Conservation (phyloP, 2,888 invertebrate genomes). For the Platycheirus albimanus region DNA sequence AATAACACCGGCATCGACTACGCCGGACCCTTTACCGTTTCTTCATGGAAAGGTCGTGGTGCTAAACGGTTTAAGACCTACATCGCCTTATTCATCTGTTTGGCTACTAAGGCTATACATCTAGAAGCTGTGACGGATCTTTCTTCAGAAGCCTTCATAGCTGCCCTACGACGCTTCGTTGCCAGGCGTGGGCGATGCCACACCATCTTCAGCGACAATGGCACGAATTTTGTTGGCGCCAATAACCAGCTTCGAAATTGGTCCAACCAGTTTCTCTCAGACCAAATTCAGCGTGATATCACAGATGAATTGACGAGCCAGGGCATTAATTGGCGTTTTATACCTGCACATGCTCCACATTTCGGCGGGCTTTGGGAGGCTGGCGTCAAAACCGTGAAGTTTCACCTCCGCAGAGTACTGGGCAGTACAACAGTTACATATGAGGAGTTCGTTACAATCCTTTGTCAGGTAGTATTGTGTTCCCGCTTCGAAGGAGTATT, state of each 20-base stretch:
- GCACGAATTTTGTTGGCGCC: slow-evolving; percentile 23
- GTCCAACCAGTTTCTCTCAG: not conserved
- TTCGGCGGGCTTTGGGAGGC: slow-evolving; percentile 79
- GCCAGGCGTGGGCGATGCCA: slow-evolving; percentile 75
- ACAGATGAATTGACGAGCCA: not conserved
- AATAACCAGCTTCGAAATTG: not conserved
- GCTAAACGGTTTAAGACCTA: slow-evolving; percentile 72
- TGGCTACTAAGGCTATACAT: slow-evolving; percentile 76
- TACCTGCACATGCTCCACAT: slow-evolving; percentile 77
- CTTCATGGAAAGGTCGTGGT: slow-evolving; percentile 73
- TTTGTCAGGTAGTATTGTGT: slow-evolving; percentile 77
- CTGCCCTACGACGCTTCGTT: no score
- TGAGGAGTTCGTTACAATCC: slow-evolving; percentile 77
- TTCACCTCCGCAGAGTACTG: slow-evolving; percentile 76
- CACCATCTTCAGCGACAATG: slow-evolving; percentile 76
- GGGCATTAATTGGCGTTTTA: slow-evolving; percentile 78
- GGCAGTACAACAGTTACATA: slow-evolving; percentile 75
- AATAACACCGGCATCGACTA: slow-evolving; percentile 74
- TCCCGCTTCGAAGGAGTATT: slow-evolving; percentile 61
- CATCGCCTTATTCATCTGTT: slow-evolving; percentile 76
- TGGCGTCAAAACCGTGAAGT: slow-evolving; percentile 78
- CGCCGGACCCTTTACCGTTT: no score
- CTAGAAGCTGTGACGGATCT: slow-evolving; percentile 74
- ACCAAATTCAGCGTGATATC: not conserved
- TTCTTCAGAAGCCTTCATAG: slow-evolving; percentile 75